Evolutionary conservation across 2,888 invertebrate species (phyloP), one percentile per base, ranked within the genome.

Genomic region (Cerceris rybyensis): DNA sequence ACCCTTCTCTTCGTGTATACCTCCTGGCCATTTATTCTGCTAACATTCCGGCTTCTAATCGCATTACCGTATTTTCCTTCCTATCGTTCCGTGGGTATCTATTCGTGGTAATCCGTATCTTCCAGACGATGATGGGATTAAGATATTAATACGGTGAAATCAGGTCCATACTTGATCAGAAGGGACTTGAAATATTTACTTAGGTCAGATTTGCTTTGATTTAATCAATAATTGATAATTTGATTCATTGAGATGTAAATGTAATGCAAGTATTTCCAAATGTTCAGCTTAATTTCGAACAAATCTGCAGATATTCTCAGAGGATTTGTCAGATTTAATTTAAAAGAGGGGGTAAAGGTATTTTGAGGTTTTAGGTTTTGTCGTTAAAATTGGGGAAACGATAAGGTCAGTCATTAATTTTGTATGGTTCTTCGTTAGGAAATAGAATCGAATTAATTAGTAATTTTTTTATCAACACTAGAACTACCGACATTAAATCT

Each of bases 11-110:
- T 65, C 64, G 72, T 76, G 71, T 71, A 72, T 67, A 78, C 66
- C 73, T 70, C 49, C 28, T 50, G 67, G 59, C 39, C 76, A 75
- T 80, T 84, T 75, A 71, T 82, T 78, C 76, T 64, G 63, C 78
- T 63, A 78, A 78, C 77, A 84, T 78, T 68, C 80, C 49, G 70
- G 59, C 66, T 79, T 73, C 74, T 84, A 84, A 84, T 84, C 84
- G 75, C 61, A 84, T 84, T 84, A 84, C 55, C 82, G 82, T 84
- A 84, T 84, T 84, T 84, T 71, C 60, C 68, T 49, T 43, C 70
- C 66, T 73, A 75, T 82, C 80, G 63, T 82, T 72, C 60, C 68
- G 54, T 28, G 49, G 46, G 54, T 84, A 84, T 84, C 80, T 84
- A 60, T 55, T 59, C 39, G 17, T 46, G 59, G 55, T 70, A 81